Conservation (phyloP, 2,113 vertebrate species). For the Stigmatopora nigra region DNA sequence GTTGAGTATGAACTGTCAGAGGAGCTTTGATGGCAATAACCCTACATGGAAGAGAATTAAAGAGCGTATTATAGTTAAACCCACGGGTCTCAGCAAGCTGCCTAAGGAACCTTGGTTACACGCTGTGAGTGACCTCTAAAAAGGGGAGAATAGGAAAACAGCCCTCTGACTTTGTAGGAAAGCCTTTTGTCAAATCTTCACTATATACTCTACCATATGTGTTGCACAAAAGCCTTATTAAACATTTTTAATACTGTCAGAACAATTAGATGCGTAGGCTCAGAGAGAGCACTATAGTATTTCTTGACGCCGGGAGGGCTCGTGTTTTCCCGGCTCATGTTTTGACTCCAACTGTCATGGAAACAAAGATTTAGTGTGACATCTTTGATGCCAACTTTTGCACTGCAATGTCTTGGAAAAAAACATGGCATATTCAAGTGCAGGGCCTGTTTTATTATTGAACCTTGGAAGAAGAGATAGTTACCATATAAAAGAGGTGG, state of each 20-base stretch:
- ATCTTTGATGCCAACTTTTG: slow-evolving; percentile 49
- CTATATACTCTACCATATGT: background rate
- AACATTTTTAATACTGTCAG: slow-evolving; percentile 20
- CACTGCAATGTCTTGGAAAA: slow-evolving; percentile 42
- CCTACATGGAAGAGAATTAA: slow-evolving; percentile 52
- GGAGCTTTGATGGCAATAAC: slow-evolving; percentile 52
- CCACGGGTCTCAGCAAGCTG: slow-evolving; percentile 38
- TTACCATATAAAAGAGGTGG: slow-evolving; percentile 12
- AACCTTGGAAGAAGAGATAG: slow-evolving; percentile 14
- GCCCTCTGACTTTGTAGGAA: slow-evolving; percentile 5
- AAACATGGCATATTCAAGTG: slow-evolving; percentile 45
- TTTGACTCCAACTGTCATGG: slow-evolving; percentile 57
- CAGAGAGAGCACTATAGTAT: slow-evolving; percentile 6
- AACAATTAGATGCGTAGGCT: slow-evolving; percentile 5
- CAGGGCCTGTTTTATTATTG: slow-evolving; percentile 24
- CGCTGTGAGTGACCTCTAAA: slow-evolving; percentile 36
- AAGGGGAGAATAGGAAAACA: slow-evolving; percentile 8
- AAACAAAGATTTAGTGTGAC: slow-evolving; percentile 61
- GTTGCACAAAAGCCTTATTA: slow-evolving; percentile 1
- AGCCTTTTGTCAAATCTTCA: slow-evolving; percentile 10
- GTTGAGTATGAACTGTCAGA: slow-evolving; percentile 36
- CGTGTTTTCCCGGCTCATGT: slow-evolving; percentile 41
- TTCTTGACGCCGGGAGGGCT: slow-evolving; percentile 32
- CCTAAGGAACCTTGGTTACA: slow-evolving; percentile 25
- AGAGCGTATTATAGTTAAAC: slow-evolving; percentile 58